Base-by-base conservation (phyloP, 92 coral and sea anemone species). In the Micromussa lordhowensis region DNA sequence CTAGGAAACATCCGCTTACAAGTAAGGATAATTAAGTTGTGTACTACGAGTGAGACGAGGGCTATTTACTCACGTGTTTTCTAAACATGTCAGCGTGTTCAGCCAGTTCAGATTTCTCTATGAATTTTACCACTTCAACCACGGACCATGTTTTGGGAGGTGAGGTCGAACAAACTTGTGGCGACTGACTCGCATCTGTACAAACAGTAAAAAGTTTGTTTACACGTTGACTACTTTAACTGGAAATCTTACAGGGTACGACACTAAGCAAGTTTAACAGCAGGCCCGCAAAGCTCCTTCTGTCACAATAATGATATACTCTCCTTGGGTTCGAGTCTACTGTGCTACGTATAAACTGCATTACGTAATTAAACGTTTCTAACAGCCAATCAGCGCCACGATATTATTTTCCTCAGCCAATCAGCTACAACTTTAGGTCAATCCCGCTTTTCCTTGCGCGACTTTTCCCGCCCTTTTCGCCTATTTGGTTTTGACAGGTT, bases 61-160 rank as follows among this genome's bases (percentile, higher is more conserved):
- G 40, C 24, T 36, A 78, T 28, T 28, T n/a, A 94, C 99, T 91
- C 83, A 97, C 99, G 88, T 97, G 98, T 71, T 85, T 84, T 89
- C 85, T 95, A 85, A 97, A 95, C 78, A 96, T 81, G 21, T 93
- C 92, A 5, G 92, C 91, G 82, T 92, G 88, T 61, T 97, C 94
- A 16, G 99, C 94, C 28, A 97, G 94, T 76, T 97, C 99, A 16
- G 99, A 94, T 18, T 89, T 92, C 80, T 95, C 95, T 29, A 97
- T 92, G 78, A 96, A 97, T 81, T 97, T 94, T 26, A 94, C 94
- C 31, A 97, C 99, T 63, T 97, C 99, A 54, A 93, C 96, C 29
- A 93, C 96, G 3, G 96, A 92, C 99, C 99, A 98, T 7, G 99
- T 98, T 80, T 87, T 94, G 32, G 95, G 98, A 1, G 98, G 98